Base-by-base conservation (phyloP, 2,797 vertebrate genomes). In the Pantherophis alleghaniensis region DNA sequence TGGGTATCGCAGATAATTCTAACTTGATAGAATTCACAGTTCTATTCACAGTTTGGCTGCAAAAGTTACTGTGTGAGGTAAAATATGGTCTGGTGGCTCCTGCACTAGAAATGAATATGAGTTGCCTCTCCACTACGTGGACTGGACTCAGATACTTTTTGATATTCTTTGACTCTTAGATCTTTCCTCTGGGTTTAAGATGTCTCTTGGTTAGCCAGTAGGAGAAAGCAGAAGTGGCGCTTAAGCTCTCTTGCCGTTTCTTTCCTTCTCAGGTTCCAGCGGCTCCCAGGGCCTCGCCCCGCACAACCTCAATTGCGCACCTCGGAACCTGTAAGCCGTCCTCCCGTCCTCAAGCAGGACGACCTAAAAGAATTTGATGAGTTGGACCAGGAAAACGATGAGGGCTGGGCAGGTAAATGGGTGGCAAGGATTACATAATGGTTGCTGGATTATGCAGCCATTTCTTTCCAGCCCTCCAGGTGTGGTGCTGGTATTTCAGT, bases 321-420 rank as follows among this genome's bases (percentile, higher is more conserved):
- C 91, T 97, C 98, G 88, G 98, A 99, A 91, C 97, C 97, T 93
- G 98, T 99, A 88, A 99, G 98, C 96, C 98, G 99, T n/a, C 99
- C 99, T 56, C 98, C 98, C 60, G 99, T 99, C 97, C 98, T 99
- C 63, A 99, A 99, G 95, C 99, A 99, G 97, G 98, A 99, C 91
- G 99, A 99, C 95, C 97, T 99, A 91, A 99, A 99, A 97, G 99
- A 98, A 95, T 98, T 98, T 95, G 98, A 98, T 92, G 98, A 99
- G 96, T 97, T 99, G 37, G 99, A 99, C 91, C 98, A 99, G 28
- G 99, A 99, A 90, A 98, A 98, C 92, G 99, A 99, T 32, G 99
- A 99, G 88, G 99, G 99, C 94, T 99, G 99, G 99, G 99, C 99
- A 97, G 99, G 99, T 99, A 94, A 83, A 94, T 9, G 22, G n/a